Base-by-base conservation (phyloP, 2,113 vertebrate genomes). In the Caracal caracal region DNA sequence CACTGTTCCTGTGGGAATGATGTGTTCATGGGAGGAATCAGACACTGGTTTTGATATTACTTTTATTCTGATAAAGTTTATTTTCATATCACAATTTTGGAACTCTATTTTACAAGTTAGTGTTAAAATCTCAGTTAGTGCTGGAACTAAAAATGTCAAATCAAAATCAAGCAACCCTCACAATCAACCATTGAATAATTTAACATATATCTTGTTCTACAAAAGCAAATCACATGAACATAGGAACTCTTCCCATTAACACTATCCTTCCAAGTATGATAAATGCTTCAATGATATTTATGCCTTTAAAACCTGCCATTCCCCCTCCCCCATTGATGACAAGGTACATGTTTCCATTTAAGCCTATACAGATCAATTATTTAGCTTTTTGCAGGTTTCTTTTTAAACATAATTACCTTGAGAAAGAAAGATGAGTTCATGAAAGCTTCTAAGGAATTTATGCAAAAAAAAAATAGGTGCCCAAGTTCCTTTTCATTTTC, bases 401-500 rank as follows among this genome's bases (percentile, higher is more conserved):
- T 97, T 97, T 82, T 90, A 68, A 81, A 89, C 56, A 91, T 35
- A 97, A 76, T 97, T 97, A 89, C 30, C 59, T 86, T 84, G 73
- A 95, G 33, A n/a, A 83, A 89, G 85, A 97, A 97, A 70, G 89
- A 96, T 93, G 80, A 97, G 95, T 89, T 94, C 86, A 87, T 88
- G 78, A 97, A 97, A 96, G 71, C 76, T 35, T 90, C 88, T 94
- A 63, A 85, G 73, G 33, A 90, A 97, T 97, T 95, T 88, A 93
- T 96, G 53, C 70, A 79, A 71, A 71, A 88, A 76, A 88, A 88
- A 59, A 30, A 65, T 37, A 63, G 26, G 49, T 88, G 84, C 28
- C 78, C 61, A 79, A 90, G 88, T 93, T 97, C 66, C 73, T 94
- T 96, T 97, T 92, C 87, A 94, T 90, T 96, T 98, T 95, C 68